These are phyloP conservation scores for Nipponacmea schrenckii DNA, from an alignment of 2,888 invertebrate species.

Conservation along the genomic window DNA sequence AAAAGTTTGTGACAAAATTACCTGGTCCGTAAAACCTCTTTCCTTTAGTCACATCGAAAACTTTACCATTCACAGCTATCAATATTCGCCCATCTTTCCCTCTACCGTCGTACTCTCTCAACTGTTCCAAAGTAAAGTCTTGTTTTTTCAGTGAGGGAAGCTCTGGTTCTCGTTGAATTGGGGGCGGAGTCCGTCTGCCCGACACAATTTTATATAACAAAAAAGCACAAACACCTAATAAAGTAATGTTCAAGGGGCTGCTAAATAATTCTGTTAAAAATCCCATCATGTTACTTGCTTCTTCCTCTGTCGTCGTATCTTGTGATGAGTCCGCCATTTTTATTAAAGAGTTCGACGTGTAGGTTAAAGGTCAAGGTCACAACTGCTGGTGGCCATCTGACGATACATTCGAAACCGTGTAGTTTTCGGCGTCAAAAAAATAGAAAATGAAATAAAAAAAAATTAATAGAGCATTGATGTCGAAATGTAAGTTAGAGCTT, in stretches of 20 bases:
- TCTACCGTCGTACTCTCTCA: conserved; percentile 86
- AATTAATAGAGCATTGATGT: no score
- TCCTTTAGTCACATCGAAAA: conserved; percentile 91
- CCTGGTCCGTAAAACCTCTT: conserved; percentile 94
- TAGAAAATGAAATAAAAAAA: no score
- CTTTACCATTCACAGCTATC: conserved; percentile 92
- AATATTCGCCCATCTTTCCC: conserved; percentile 84
- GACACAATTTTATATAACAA: conserved; percentile 81
- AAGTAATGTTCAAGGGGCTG: conserved; percentile 78
- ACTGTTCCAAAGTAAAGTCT: conserved; percentile 90
- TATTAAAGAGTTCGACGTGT: conserved; percentile 22
- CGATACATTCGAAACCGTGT: no score
- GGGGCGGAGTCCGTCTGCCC: conserved; percentile 44
- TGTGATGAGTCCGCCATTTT: conserved; percentile 42
- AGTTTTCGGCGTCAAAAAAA: no score
- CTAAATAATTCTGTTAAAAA: conserved; percentile 73
- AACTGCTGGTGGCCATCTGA: no score
- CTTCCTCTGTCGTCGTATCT: conserved; percentile 30
- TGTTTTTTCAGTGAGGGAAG: conserved; percentile 83
- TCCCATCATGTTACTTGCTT: conserved; percentile 37
- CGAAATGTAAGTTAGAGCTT: no score
- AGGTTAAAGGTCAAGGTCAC: conserved; percentile 24
- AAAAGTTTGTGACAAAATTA: conserved; percentile 66
- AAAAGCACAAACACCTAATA: conserved; percentile 77
- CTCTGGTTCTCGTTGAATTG: conserved; percentile 71